These are phyloP conservation scores for Hoplostethus mediterraneus DNA, from an alignment of 2,797 vertebrate species.

Conservation along the genomic window DNA sequence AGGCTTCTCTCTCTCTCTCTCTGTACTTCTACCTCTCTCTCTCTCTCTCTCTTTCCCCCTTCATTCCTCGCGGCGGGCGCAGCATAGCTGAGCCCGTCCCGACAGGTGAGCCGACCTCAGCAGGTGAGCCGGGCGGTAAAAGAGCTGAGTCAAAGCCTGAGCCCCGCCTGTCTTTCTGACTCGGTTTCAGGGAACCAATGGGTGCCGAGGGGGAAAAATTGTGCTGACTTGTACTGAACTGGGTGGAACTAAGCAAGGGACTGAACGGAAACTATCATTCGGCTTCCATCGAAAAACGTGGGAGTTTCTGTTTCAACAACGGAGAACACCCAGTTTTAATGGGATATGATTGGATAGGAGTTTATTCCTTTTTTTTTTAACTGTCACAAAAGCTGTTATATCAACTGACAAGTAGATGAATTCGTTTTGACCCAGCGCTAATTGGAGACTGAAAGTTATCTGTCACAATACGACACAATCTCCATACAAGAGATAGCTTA, in stretches of 20 bases:
- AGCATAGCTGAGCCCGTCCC: conserved; percentile 68
- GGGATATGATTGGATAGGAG: not conserved
- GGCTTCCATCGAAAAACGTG: conserved; percentile 7
- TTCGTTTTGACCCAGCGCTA: conserved; percentile 4
- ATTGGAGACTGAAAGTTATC: conserved; percentile 1
- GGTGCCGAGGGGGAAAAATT: not conserved
- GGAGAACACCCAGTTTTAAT: conserved; percentile 40
- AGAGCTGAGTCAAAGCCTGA: conserved; percentile 5
- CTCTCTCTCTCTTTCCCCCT: not conserved
- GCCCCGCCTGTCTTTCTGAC: not conserved
- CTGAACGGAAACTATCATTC: conserved; percentile 8
- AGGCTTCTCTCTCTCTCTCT: conserved; percentile 39
- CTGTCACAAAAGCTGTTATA: conserved; percentile 11
- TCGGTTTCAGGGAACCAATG: not conserved
- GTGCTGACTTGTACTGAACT: not conserved
- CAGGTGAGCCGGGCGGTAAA: conserved; percentile 30
- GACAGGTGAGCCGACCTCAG: conserved; percentile 46
- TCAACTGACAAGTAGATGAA: conserved; percentile 1
- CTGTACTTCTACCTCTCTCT: not conserved
- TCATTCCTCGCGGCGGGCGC: conserved; percentile 52
- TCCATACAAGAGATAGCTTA: not conserved
- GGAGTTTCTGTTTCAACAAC: conserved; percentile 20
- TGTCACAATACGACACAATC: not conserved
- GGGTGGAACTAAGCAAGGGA: not conserved
- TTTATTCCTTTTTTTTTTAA: conserved; percentile 16